Conservation (phyloP, 2,888 invertebrate genomes). For the Drosophila cyrtoloma region DNA sequence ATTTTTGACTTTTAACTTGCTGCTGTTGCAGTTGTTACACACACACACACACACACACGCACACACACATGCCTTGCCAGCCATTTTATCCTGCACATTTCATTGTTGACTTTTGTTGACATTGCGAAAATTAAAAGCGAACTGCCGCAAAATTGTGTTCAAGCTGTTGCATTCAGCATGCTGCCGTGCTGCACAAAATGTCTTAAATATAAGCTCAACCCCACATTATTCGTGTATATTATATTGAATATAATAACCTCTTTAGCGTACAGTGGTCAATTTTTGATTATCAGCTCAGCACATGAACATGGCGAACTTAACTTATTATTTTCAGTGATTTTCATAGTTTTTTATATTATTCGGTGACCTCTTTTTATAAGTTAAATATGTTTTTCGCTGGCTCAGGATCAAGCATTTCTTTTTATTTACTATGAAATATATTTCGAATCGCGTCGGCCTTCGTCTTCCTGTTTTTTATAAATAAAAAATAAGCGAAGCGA, state of each 20-base stretch:
- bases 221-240: not conserved
- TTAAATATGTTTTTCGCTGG: not conserved
- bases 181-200: conserved; percentile 38
- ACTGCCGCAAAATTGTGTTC: conserved; percentile 49
- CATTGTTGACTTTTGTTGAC: conserved; percentile 75
- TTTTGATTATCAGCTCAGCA: conserved; percentile 3
- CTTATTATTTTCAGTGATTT: not conserved
- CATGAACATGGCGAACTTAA: not conserved
- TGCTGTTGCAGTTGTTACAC: conserved; percentile 38
- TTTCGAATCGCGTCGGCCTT: not conserved
- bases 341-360: not conserved
- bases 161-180: conserved; percentile 48
- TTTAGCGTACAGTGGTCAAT: conserved; percentile 1
- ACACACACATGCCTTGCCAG: conserved; percentile 18
- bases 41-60: conserved; percentile 7
- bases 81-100: conserved; percentile 41
- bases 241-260: conserved; percentile 11
- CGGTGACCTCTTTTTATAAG: not conserved
- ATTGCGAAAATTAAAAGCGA: conserved; percentile 62
- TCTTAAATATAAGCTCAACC: conserved; percentile 12
- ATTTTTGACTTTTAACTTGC: conserved; percentile 76
- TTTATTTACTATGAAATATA: not conserved
- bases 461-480: not conserved
- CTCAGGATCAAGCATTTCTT: not conserved
- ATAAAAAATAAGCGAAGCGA: not conserved